Base-by-base conservation (phyloP, 2,888 invertebrate genomes). In the Lamellibrachia satsuma region DNA sequence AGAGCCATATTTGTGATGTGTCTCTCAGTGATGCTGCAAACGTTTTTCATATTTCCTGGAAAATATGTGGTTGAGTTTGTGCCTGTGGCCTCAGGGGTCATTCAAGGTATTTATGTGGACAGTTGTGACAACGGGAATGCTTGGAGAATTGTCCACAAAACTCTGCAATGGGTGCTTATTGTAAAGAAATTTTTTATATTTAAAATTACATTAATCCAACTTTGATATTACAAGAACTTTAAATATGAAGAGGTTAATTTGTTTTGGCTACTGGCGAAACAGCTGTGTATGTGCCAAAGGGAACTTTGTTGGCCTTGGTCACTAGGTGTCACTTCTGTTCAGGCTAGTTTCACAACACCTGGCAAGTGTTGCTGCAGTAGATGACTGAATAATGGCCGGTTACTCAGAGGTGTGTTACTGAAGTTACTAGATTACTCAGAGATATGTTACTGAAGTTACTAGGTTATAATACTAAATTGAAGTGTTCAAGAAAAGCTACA, bases 301-400 rank as follows among this genome's bases (percentile, higher is more conserved):
- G 75, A 22, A n/a, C 22, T 22, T 75, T 75, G 22, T 75, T 75
- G 6, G 75, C 22, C 22, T 22, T 75, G 75, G 75, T 75, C 75
- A 60, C 60, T 60, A 60, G 60, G 60, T 60, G 60, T 60, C 60
- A 75, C 75, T n/a, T 75, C 75, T 75, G 75, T 75, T 22, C 75
- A 75, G 15, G 75, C 3, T 75, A 75, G 75, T 75, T 22, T 75
- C n/a, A 75, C 75, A 75, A 4, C 11, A 75, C 22, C 75, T 75
- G 75, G 22, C 75, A 75, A n/a, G 2, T 22, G 75, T 75, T 22
- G 4, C 75, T 75, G n/a, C n/a, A n/a, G 75, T 75, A 75, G n/a
- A 75, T 22, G 75, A n/a, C 75, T 75, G 22, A 11, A 75, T 75
- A 75, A 75, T 22, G 22, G 55, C 55, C 9, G 55, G 39, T 55